These are phyloP conservation scores for Ochlodes sylvanus DNA, from an alignment of 2,888 invertebrate genomes.

Conservation along the genomic window DNA sequence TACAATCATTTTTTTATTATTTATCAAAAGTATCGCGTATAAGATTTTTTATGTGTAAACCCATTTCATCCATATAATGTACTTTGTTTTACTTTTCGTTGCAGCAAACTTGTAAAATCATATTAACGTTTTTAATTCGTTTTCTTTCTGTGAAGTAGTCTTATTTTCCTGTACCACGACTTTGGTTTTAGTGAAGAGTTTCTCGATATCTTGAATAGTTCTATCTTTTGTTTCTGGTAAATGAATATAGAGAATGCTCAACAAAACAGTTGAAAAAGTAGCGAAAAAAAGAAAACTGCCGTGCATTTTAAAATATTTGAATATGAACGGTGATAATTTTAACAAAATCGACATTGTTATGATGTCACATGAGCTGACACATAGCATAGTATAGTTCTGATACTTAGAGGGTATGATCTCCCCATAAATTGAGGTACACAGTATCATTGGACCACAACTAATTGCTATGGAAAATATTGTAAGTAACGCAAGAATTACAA, in stretches of 20 bases:
- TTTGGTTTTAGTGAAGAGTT: background rate
- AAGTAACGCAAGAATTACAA: slow-evolving; percentile 54
- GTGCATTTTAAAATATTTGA: slow-evolving; percentile 1
- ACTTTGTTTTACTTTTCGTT: too few species aligned
- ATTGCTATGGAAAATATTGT: slow-evolving; percentile 55
- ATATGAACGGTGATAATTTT: background rate
- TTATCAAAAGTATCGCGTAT: too few species aligned
- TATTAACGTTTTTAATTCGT: background rate
- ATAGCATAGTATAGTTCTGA: slow-evolving; percentile 14
- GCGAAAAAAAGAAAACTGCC: slow-evolving; percentile 9
- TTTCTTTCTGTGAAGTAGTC: background rate
- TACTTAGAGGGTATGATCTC: slow-evolving; percentile 37
- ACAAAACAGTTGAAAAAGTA: slow-evolving; percentile 20
- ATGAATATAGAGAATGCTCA: slow-evolving; percentile 38
- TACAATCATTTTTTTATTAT: too few species aligned
- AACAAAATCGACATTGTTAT: background rate
- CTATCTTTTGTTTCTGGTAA: slow-evolving; percentile 51
- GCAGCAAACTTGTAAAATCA: too few species aligned
- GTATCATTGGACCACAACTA: slow-evolving; percentile 56
- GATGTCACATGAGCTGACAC: background rate
- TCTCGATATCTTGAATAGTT: slow-evolving; percentile 48
- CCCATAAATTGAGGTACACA: slow-evolving; percentile 48
- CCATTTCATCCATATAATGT: too few species aligned
- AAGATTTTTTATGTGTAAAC: too few species aligned
- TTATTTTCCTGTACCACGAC: background rate